A percentile compares a stretch with the other conserved stretches of the same genome.
phyloP scores from a whole-genome alignment of 2,888 invertebrate species.

The Prosapia bicincta region DNA sequence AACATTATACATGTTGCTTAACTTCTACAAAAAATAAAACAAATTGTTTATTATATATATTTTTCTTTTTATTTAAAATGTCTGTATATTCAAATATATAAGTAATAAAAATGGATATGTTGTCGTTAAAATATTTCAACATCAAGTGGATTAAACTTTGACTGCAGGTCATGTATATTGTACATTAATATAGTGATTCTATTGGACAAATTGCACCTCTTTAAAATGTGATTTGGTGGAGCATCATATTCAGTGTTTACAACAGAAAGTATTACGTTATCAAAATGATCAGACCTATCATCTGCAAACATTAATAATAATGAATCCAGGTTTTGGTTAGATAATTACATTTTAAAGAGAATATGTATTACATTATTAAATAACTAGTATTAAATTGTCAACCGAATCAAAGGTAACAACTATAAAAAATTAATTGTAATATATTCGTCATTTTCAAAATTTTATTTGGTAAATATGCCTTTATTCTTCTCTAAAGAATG shows the following conservation, averaged over 20 bases:
- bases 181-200: background rate
- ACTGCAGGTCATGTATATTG: background rate
- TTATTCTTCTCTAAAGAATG: too few relatives aligned
- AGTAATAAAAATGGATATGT: too few relatives aligned
- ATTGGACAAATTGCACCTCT: background rate
- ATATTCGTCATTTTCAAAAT: too few relatives aligned
- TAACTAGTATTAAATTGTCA: too few relatives aligned
- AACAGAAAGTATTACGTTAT: background rate
- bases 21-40: background rate
- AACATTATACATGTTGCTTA: background rate
- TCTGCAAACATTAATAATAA: too few relatives aligned
- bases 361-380: too few relatives aligned
- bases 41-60: background rate
- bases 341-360: too few relatives aligned
- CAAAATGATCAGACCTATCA: background rate
- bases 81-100: background rate
- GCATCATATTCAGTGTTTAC: background rate
- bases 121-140: too few relatives aligned
- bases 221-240: background rate
- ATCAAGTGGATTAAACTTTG: background rate
- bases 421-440: too few relatives aligned
- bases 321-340: too few relatives aligned
- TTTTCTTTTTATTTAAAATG: background rate
- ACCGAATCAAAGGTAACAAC: too few relatives aligned
- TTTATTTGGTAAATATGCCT: too few relatives aligned